Evolutionary conservation across 2,797 vertebrate species (phyloP).

Genomic region (Pseudochromis fuscus): DNA sequence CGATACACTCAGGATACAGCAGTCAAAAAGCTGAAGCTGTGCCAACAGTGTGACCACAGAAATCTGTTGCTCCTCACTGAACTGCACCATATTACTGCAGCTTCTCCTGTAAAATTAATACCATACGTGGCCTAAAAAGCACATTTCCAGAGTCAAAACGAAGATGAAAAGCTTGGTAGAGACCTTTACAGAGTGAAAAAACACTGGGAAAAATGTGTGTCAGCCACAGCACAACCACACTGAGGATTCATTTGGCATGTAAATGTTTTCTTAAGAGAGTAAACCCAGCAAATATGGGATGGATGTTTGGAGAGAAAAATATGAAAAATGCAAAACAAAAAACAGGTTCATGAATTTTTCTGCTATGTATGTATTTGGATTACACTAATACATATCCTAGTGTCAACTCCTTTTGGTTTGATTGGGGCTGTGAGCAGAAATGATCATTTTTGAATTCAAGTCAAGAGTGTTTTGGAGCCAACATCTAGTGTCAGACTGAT

Average conservation of each 20-base stretch:
- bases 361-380: too few relatives aligned
- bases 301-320: too few relatives aligned
- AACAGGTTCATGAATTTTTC: too few relatives aligned
- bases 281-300: neutral
- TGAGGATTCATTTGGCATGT: too few relatives aligned
- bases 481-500: too few relatives aligned
- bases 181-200: neutral
- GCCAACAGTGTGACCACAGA: neutral
- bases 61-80: neutral
- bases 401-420: too few relatives aligned
- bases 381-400: too few relatives aligned
- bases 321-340: too few relatives aligned
- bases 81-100: neutral
- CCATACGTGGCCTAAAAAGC: neutral
- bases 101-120: conserved; percentile 1
- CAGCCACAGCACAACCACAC: neutral
- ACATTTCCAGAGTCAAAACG: conserved; percentile 1
- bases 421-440: too few relatives aligned
- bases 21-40: neutral
- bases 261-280: neutral
- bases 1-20: neutral
- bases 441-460: too few relatives aligned
- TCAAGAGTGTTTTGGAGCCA: too few relatives aligned
- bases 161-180: neutral
- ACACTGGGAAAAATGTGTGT: neutral